Evolutionary conservation across 2,888 invertebrate species (phyloP), one percentile per base, ranked within the genome.

Genomic region (Sinhomidia bicolor): DNA sequence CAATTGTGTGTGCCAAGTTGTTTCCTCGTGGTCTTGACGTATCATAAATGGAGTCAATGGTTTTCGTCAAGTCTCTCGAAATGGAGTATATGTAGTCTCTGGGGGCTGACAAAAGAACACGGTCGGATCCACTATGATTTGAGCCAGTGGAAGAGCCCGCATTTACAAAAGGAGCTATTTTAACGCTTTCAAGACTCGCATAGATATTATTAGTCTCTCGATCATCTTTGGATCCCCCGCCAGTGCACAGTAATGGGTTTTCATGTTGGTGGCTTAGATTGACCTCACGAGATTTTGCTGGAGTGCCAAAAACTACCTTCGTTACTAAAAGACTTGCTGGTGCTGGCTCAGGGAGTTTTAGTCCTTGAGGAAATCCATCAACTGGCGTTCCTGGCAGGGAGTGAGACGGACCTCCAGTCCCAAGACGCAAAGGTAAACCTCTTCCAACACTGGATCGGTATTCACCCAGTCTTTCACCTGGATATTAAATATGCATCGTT

Each of bases 1-100:
- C 92, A 71, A 92, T 91, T 41, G 91, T 91, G 81, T 92, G 92
- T 76, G 92, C 90, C 68, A 92, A 89, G 90, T 92, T 92, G 88
- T 91, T 92, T 87, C 90, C 91, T 54, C 92, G 89, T 62, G 91
- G 92, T 90, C 92, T 89, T 20, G 92, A 92, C 54, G 92, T 91
- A 90, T 92, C 92, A 87, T 92, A 92, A 89, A 92, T 92, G 89
- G 92, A 92, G 91, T 92, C 91, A 90, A 92, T 92, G 81, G 92
- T 92, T 90, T 92, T 92, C 76, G 92, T 92, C 89, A 92, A 91
- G 90, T 92, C 92, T 92, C 92, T 91, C 14, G 92, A 92, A 91
- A 92, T 92, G 32, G 92, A 92, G 90, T 92, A 92, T 76, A 92
- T 92, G 89, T 92, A 92, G 89, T 92, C 92, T 86, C 92, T 89